Evolutionary conservation across 2,888 invertebrate genomes (phyloP), one percentile per base, ranked within the genome.

Genomic region (Phyllotreta striolata): DNA sequence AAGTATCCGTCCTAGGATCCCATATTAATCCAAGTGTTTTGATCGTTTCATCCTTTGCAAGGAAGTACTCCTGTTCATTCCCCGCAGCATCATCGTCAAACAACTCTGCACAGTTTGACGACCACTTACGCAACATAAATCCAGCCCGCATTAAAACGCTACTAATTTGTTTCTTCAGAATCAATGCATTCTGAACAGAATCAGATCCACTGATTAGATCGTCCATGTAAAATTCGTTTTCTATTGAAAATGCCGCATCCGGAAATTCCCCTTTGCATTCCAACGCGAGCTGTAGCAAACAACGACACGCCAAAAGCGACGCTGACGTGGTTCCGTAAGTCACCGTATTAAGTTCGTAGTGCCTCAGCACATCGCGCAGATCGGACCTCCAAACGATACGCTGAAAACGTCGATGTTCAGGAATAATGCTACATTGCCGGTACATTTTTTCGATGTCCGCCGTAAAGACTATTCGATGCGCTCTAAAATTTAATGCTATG

Each of bases 391-490:
- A 80, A 1, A 78, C 49, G 4, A 78, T 77, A 39, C 73, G 54
- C 62, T 79, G 79, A 3, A 76, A 64, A 10, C 70, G 54, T 5
- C 66, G 37, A 56, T 78, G 71, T 1, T 70, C 56, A 4, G 67
- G 46, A 4, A 58, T 12, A 1, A 77, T 69, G 5, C 58, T 63
- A 3, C 76, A 64, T 63, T 75, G 73, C 0, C 76, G 55, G 43
- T 75, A 79, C 76, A 79, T 78, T 64, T 78, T 75, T 6, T 70
- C 55, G 7, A 77, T 68, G 44, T 75, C 76, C 0, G 74, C 72
- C 0, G 70, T 67, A 0, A 77, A 44, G 14, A 68, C 70, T 0
- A 75, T 63, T 0, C 60, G 64, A 52, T 72, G 52, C 0, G 7
- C 39, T 35, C 75, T 54, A 72, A 76, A 76, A 7, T 72, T 55